A percentile compares a stretch with the other conserved stretches of the same genome.
Conservation (phyloP, 1,140 invertebrate genomes). For the Drosophila kepulauana region DNA sequence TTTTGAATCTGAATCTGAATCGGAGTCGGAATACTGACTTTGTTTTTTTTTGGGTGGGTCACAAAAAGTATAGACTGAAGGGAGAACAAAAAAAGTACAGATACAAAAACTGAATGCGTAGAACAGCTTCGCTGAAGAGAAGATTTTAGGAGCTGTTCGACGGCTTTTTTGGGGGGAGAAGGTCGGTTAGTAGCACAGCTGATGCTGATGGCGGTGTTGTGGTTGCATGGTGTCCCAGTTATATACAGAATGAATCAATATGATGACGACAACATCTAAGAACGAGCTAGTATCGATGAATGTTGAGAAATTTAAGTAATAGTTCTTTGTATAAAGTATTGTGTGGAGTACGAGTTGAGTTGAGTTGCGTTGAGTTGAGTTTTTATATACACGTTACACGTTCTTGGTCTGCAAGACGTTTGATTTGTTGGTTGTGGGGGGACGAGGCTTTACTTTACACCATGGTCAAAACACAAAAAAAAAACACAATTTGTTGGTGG, state of each 20-base stretch:
- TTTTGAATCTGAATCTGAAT: conserved; percentile 9
- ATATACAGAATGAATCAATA: conserved; percentile 59
- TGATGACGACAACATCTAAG: conserved; percentile 68
- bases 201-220: conserved; percentile 37
- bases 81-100: conserved; percentile 32
- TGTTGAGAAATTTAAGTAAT: conserved; percentile 16
- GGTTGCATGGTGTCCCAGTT: conserved; percentile 47
- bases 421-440: conserved; percentile 20
- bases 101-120: conserved; percentile 28
- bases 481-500: conserved; percentile 27
- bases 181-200: conserved; percentile 61
- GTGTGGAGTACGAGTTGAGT: neutral
- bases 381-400: conserved; percentile 69
- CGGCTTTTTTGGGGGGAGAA: conserved; percentile 31
- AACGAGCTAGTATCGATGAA: conserved; percentile 46
- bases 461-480: conserved; percentile 52
- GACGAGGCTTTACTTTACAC: conserved; percentile 41
- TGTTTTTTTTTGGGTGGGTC: conserved; percentile 8
- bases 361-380: conserved; percentile 4
- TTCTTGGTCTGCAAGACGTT: conserved; percentile 75
- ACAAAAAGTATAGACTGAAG: conserved; percentile 58
- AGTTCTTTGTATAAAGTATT: neutral
- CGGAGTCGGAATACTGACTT: conserved; percentile 4
- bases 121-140: conserved; percentile 17
- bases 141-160: conserved; percentile 30